These are phyloP conservation scores for Balaeniceps rex DNA, from an alignment of 2,113 vertebrate species.

Conservation along the genomic window DNA sequence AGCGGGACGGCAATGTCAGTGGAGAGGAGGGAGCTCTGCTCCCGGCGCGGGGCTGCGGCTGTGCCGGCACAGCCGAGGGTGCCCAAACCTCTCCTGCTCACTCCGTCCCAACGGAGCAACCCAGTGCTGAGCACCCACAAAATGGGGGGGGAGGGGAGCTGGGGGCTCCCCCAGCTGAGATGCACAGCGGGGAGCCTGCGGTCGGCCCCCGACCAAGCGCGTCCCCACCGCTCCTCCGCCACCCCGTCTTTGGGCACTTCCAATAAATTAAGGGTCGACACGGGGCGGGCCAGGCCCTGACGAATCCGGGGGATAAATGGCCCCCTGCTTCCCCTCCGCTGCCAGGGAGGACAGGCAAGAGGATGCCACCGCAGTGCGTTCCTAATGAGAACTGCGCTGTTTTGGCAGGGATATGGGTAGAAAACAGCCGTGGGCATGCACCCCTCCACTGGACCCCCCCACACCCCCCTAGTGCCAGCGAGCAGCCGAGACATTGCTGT, in stretches of 20 bases:
- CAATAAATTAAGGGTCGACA: not conserved
- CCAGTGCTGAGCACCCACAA: not conserved
- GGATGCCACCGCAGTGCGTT: not conserved
- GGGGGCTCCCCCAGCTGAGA: not conserved
- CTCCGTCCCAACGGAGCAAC: rapidly evolving
- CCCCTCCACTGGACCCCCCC: rapidly evolving
- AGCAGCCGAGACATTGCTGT: rapidly evolving
- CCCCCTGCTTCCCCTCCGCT: not conserved
- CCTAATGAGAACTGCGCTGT: not conserved
- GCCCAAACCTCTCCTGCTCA: not conserved
- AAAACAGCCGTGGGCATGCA: rapidly evolving
- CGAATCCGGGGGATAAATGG: not conserved
- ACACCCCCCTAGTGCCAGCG: rapidly evolving
- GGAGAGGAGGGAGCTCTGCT: not conserved
- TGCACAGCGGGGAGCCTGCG: not conserved
- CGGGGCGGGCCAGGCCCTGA: not conserved
- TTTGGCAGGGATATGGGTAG: not conserved
- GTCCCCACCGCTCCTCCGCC: rapidly evolving
- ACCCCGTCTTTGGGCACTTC: not conserved
- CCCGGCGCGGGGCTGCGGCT: rapidly evolving
- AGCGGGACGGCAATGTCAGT: not conserved
- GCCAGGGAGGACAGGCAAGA: not conserved
- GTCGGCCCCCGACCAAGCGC: rapidly evolving
- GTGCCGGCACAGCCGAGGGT: not conserved
- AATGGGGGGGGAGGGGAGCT: not conserved